phyloP scores from a whole-genome alignment of 2,888 invertebrate species.

The Caenorhabditis sp. region DNA sequence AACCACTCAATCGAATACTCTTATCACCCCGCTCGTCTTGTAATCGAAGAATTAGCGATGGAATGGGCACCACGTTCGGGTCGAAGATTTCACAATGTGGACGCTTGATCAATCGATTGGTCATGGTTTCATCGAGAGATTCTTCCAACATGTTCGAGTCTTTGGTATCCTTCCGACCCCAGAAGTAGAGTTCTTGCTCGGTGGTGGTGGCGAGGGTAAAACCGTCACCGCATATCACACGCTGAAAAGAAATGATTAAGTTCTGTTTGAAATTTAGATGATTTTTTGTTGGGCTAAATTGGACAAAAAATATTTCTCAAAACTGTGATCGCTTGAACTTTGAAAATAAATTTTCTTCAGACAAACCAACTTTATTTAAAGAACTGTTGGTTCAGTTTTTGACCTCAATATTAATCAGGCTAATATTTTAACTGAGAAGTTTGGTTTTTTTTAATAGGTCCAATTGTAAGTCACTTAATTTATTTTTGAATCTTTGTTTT shows the following conservation, averaged over 20 bases:
- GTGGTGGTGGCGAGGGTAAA: conserved; percentile 78
- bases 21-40: conserved; percentile 50
- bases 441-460: too few relatives aligned
- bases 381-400: too few relatives aligned
- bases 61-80: conserved; percentile 32
- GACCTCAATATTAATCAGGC: too few relatives aligned
- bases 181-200: conserved; percentile 79
- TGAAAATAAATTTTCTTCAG: too few relatives aligned
- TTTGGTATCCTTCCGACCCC: conserved; percentile 75
- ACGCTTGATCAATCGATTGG: neutral
- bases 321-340: too few relatives aligned
- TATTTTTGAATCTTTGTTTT: too few relatives aligned
- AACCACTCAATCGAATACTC: conserved; percentile 48
- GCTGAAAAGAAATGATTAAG: conserved; percentile 71
- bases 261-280: too few relatives aligned
- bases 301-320: too few relatives aligned
- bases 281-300: too few relatives aligned
- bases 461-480: too few relatives aligned
- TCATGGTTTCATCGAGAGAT: conserved; percentile 23
- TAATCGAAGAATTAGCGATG: conserved; percentile 47
- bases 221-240: conserved; percentile 78
- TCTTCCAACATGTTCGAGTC: conserved; percentile 17
- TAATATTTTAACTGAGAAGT: too few relatives aligned
- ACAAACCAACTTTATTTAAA: too few relatives aligned
- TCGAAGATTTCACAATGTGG: conserved; percentile 15